Base-by-base conservation (phyloP, 2,113 vertebrate species). In the Sardina pilchardus region DNA sequence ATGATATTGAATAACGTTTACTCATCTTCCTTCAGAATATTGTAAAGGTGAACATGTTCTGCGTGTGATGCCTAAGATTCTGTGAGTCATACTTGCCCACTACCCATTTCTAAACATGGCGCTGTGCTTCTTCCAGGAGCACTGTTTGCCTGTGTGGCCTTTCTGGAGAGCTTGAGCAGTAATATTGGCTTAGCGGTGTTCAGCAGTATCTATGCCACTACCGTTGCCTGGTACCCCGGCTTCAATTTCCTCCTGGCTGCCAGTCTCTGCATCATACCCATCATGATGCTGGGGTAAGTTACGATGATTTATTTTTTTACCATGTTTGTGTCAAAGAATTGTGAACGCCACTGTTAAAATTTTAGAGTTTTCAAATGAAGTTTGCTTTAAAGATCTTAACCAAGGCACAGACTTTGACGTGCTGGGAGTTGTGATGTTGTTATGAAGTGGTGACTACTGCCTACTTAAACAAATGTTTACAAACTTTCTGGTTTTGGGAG, bases 121-220 rank as follows among this genome's bases (percentile, higher is more conserved):
- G 0, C 14, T 82, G 9, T 39, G 34, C 39, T 81, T 78, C 89
- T 90, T 87, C 48, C 94, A 99, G 98, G 98, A 87, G 95, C 96
- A 44, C 91, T 99, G 85, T 99, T 99, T 90, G 98, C 96, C 75
- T 97, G 95, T 71, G 92, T 99, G 50, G 96, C 97, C 86, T 97
- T 97, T 86, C 88, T 96, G 89, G 97, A 99, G 88, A 96, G 92
- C 81, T 87, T 99, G 75, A 94, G 93, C 0, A 90, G 81, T 88
- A 95, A 91, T 5, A 16, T 92, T 44, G 90, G 97, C 0, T 0
- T 75, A 16, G 91, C 93, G 8, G 53, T 94, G 36, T 99, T 97
- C 90, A 97, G 92, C 83, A 95, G 93, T 83, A 80, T 98, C 82
- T 99, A 99, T 81, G 95, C 96, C n/a, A 92, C 88, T 48, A 99